Percentiles rank a stretch among this genome's conserved stretches.
Evolutionary conservation across 2,113 vertebrate species (phyloP).

Genomic region (Zootoca vivipara): DNA sequence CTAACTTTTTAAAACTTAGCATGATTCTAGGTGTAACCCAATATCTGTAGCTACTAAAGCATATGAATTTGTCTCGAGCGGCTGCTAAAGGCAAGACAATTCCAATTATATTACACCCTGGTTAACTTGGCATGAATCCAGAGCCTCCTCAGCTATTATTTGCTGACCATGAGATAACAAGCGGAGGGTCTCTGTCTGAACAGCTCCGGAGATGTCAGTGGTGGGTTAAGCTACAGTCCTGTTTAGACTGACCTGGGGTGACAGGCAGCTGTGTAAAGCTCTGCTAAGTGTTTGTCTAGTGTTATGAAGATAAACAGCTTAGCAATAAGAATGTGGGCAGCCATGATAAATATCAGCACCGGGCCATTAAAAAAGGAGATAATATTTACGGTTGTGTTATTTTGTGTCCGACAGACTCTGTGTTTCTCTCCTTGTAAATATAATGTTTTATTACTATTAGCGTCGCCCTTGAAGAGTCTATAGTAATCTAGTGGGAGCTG

Average conservation of each 20-base stretch:
- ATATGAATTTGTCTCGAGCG: not conserved
- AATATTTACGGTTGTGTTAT: not conserved
- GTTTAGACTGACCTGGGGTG: not conserved
- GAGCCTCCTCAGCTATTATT: not conserved
- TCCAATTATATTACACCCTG: not conserved
- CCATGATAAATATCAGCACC: not conserved
- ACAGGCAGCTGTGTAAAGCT: not conserved
- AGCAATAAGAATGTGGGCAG: not conserved
- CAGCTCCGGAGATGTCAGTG: not conserved
- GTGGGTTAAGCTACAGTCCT: not conserved
- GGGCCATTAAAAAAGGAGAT: not conserved
- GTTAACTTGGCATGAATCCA: not conserved
- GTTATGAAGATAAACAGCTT: not conserved
- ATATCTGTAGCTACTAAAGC: not conserved
- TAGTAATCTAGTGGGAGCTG: not conserved
- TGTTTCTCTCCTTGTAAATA: not conserved
- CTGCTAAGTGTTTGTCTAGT: not conserved
- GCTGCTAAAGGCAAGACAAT: not conserved
- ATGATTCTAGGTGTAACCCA: too few relatives aligned
- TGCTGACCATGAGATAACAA: not conserved
- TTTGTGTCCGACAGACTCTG: not conserved
- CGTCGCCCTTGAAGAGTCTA: not conserved
- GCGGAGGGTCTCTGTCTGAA: not conserved
- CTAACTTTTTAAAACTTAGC: too few relatives aligned
- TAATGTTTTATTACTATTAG: slow-evolving; percentile 24